Conservation (phyloP, 2,113 vertebrate genomes). For the Geococcyx californianus region DNA sequence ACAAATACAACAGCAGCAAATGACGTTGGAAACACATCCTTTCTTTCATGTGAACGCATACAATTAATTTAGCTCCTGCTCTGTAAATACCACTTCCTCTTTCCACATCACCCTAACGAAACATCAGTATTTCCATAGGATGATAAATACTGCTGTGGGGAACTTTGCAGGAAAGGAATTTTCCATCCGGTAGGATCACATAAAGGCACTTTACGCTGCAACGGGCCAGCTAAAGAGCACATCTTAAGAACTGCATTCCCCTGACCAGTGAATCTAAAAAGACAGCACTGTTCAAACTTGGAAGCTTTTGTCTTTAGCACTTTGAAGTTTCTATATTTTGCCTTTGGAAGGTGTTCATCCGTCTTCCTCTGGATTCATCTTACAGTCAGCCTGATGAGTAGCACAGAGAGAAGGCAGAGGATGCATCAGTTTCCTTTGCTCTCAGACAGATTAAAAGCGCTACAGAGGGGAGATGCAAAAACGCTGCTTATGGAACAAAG, state of each 20-base stretch:
- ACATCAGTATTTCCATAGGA: background rate
- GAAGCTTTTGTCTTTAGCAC: background rate
- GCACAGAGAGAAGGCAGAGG: background rate
- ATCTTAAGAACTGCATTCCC: background rate
- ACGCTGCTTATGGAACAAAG: background rate
- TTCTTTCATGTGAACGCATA: background rate
- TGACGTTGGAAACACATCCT: background rate
- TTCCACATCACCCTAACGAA: background rate
- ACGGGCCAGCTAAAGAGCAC: background rate
- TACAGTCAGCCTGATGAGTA: background rate
- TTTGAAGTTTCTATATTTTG: background rate
- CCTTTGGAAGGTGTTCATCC: background rate
- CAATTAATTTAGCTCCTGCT: background rate
- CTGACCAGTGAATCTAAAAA: background rate
- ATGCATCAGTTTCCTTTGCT: background rate
- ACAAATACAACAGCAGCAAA: background rate
- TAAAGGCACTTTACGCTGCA: background rate
- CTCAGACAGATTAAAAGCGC: background rate
- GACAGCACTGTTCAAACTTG: background rate
- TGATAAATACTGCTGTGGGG: background rate
- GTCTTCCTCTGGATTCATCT: background rate
- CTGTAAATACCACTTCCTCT: constrained; percentile 12
- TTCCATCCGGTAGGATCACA: background rate
- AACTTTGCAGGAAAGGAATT: background rate
- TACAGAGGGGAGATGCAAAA: background rate